Conservation (phyloP, 2,113 vertebrate genomes). For the Anthoscopus minutus region DNA sequence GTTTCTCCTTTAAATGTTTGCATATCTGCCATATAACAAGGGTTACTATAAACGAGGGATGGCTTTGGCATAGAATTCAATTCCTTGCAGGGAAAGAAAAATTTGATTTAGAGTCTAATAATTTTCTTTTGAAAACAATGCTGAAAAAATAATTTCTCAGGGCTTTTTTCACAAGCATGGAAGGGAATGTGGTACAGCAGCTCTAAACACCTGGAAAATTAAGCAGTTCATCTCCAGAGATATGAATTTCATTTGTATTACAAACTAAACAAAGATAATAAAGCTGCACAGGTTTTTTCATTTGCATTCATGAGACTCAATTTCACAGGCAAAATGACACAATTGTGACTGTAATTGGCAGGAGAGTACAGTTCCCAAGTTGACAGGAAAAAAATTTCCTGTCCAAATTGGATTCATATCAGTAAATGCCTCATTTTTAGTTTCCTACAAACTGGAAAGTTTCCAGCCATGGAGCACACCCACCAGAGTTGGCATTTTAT, state of each 20-base stretch:
- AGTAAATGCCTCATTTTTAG: neutral
- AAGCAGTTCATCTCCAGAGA: neutral
- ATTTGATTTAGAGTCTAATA: neutral
- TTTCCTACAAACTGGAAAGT: constrained; percentile 7
- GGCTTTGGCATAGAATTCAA: neutral
- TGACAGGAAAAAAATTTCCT: constrained; percentile 15
- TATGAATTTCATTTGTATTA: neutral
- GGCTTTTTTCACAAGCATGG: neutral
- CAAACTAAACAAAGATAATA: neutral
- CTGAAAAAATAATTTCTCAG: neutral
- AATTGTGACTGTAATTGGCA: neutral
- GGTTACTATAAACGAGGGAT: neutral
- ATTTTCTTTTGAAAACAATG: neutral
- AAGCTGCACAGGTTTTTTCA: neutral
- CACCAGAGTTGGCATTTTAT: neutral
- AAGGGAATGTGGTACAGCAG: neutral
- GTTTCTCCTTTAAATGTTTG: neutral
- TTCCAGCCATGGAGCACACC: neutral
- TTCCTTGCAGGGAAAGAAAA: neutral
- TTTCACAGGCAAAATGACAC: neutral
- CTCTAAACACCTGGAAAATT: neutral
- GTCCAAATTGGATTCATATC: neutral
- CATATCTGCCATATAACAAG: neutral
- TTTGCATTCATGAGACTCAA: neutral
- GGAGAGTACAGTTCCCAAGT: neutral